phyloP scores from a whole-genome alignment of 2,888 invertebrate species.

The Thereva nobilitata region DNA sequence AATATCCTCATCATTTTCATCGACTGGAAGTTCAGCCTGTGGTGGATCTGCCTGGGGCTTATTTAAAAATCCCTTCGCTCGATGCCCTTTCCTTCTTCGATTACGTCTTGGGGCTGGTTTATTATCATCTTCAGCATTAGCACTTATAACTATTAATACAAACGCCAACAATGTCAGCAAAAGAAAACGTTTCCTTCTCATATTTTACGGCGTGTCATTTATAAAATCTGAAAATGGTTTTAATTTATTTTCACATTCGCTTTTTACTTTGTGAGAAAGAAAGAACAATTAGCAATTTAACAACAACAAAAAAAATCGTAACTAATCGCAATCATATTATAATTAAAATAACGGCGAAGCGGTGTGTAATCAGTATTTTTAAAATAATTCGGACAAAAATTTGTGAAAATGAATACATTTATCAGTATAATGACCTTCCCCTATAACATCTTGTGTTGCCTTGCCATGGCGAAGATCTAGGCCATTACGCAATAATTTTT shows the following conservation, averaged over 20 bases:
- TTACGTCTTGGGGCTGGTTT: conserved; percentile 10
- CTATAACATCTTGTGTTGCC: no score
- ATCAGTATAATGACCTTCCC: no score
- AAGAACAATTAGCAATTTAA: no score
- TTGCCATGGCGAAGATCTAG: no score
- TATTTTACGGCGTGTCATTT: background rate
- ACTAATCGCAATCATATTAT: no score
- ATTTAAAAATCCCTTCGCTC: conserved; percentile 30
- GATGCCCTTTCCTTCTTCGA: conserved; percentile 22
- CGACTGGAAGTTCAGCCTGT: conserved; percentile 23
- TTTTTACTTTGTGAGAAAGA: background rate
- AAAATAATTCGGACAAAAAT: no score
- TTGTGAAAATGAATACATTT: no score
- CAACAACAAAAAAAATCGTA: no score
- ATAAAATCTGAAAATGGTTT: background rate
- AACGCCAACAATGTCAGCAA: conserved; percentile 34
- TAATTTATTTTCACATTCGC: background rate
- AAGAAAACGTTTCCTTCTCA: conserved; percentile 34
- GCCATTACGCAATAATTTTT: no score
- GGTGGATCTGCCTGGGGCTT: conserved; percentile 39
- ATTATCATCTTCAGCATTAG: conserved; percentile 27
- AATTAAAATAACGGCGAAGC: no score
- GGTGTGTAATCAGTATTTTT: no score
- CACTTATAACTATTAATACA: conserved; percentile 30
- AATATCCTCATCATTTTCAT: conserved; percentile 30